These are phyloP conservation scores for Chloroceryle inda DNA, from an alignment of 2,797 vertebrate genomes.

Conservation along the genomic window DNA sequence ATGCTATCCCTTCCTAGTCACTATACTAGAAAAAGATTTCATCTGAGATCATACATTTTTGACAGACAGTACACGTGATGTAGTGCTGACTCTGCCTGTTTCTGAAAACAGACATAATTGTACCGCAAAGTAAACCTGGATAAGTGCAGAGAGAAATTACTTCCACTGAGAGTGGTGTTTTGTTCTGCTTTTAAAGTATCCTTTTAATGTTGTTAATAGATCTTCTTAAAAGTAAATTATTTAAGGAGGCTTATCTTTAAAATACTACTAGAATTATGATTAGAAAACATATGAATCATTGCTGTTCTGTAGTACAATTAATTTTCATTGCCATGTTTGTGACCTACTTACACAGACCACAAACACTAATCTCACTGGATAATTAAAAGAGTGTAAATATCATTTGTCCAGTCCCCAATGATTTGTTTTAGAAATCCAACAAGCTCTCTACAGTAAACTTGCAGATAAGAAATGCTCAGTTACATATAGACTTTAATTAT, in stretches of 20 bases:
- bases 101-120: neutral
- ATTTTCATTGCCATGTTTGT: slow-evolving; percentile 73
- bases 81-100: neutral
- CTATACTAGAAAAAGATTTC: neutral
- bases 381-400: slow-evolving; percentile 82
- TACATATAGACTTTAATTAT: slow-evolving; percentile 43
- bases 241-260: slow-evolving; percentile 64
- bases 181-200: slow-evolving; percentile 15
- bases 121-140: neutral
- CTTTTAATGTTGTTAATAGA: slow-evolving; percentile 46
- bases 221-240: slow-evolving; percentile 53
- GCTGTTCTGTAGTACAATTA: slow-evolving; percentile 50
- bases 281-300: slow-evolving; percentile 61
- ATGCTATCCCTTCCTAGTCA: rapidly evolving
- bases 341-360: slow-evolving; percentile 71
- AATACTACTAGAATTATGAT: slow-evolving; percentile 52
- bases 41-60: neutral
- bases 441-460: slow-evolving; percentile 52
- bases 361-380: slow-evolving; percentile 76
- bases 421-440: slow-evolving; percentile 73
- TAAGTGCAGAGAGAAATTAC: slow-evolving; percentile 20
- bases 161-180: neutral
- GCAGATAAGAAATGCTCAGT: slow-evolving; percentile 59
- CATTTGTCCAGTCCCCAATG: slow-evolving; percentile 68
- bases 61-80: neutral